These are phyloP conservation scores for Steromphala cineraria DNA, from an alignment of 2,888 invertebrate genomes.

Conservation along the genomic window DNA sequence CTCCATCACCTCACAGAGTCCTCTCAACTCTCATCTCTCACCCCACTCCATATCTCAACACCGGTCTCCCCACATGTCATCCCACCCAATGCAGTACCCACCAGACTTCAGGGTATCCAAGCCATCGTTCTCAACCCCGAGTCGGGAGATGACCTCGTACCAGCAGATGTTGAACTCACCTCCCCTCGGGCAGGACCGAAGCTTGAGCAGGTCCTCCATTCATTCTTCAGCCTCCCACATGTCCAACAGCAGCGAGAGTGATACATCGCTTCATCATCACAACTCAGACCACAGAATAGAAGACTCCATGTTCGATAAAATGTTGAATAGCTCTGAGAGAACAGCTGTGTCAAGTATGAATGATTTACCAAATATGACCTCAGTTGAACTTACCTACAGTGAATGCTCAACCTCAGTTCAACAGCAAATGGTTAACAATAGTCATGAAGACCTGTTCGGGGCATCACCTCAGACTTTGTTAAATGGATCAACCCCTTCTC, in stretches of 20 bases:
- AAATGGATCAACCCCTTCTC: constrained; percentile 31
- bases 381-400: constrained; percentile 2
- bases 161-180: constrained; percentile 12
- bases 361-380: constrained; percentile 5
- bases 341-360: not conserved
- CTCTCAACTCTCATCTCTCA: not conserved
- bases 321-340: not conserved
- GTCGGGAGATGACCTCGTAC: not conserved
- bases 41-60: not conserved
- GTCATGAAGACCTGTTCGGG: constrained; percentile 52
- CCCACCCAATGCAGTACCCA: not conserved
- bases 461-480: constrained; percentile 41
- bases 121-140: not conserved
- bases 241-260: constrained; percentile 10
- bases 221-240: constrained; percentile 9
- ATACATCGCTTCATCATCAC: not conserved
- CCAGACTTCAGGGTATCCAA: not conserved
- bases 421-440: constrained; percentile 19
- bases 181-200: not conserved
- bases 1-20: not conserved
- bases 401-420: constrained; percentile 10
- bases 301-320: not conserved
- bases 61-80: not conserved
- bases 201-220: constrained; percentile 16
- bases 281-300: constrained; percentile 1